These are phyloP conservation scores for Hystrix brachyura DNA, from an alignment of 2,113 vertebrate species.

Conservation along the genomic window DNA sequence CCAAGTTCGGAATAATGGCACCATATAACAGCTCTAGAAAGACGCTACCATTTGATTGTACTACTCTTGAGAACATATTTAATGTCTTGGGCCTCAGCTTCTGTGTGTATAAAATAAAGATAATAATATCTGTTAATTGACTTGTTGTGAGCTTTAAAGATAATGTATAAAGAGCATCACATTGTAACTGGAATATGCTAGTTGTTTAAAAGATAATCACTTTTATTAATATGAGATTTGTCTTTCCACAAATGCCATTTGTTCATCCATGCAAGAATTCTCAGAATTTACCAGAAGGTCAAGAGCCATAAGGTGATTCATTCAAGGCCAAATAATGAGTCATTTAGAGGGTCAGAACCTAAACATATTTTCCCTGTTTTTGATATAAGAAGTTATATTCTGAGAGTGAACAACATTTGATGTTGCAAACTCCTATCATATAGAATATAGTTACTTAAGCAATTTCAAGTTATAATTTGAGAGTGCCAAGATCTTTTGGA, in stretches of 20 bases:
- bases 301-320: not conserved
- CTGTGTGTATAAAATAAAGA: constrained; percentile 1
- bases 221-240: constrained; percentile 33
- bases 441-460: not conserved
- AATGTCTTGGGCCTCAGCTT: not conserved
- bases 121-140: not conserved
- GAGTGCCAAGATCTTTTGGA: not conserved
- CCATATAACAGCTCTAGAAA: constrained; percentile 1
- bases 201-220: not conserved
- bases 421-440: not conserved
- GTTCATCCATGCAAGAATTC: not conserved
- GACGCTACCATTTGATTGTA: not conserved
- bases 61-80: constrained; percentile 8
- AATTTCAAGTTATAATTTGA: not conserved
- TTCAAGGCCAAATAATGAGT: constrained; percentile 36
- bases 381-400: constrained; percentile 10
- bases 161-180: constrained; percentile 23
- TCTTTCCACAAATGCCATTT: not conserved
- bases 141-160: constrained; percentile 37
- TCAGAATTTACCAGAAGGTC: not conserved
- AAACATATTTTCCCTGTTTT: not conserved
- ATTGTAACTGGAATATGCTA: not conserved
- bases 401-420: not conserved
- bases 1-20: constrained; percentile 53
- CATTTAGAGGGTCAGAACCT: not conserved